Conservation (phyloP, 2,113 vertebrate species). For the Alethe castanea region DNA sequence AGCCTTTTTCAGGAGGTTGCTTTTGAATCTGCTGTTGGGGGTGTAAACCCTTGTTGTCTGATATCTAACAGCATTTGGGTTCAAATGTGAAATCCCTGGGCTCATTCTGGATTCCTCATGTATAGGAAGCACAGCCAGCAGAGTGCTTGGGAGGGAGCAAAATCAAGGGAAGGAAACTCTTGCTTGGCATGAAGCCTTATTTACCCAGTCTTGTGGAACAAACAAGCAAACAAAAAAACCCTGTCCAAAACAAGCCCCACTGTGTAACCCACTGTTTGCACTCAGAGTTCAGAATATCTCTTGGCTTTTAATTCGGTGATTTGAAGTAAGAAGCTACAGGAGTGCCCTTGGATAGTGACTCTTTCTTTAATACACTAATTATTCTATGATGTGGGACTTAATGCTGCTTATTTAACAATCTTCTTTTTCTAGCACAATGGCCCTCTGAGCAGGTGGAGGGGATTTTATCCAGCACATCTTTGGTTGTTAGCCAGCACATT, state of each 20-base stretch:
- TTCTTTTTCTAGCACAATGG: not conserved
- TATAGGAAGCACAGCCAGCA: not conserved
- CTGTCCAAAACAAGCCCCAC: conserved; percentile 2
- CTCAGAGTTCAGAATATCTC: not conserved
- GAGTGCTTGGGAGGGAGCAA: not conserved
- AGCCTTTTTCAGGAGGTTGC: not conserved
- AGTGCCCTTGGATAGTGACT: not conserved
- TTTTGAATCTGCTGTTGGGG: not conserved
- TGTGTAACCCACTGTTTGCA: not conserved
- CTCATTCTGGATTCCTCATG: conserved; percentile 23
- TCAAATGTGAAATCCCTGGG: conserved; percentile 34
- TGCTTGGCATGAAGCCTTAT: not conserved
- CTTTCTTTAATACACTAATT: not conserved
- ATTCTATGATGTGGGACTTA: not conserved
- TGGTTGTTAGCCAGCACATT: conserved; percentile 47
- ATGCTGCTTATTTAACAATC: not conserved
- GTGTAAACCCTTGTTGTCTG: not conserved
- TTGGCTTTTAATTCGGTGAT: not conserved
- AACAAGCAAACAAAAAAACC: conserved; percentile 35
- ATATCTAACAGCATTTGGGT: not conserved
- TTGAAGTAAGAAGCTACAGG: not conserved
- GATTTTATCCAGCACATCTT: conserved; percentile 56
- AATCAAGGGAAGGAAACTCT: not conserved
- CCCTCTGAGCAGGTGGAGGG: conserved; percentile 32
- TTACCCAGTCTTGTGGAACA: conserved; percentile 27